Conservation (phyloP, 2,888 invertebrate species). For the Leptinotarsa juncta region DNA sequence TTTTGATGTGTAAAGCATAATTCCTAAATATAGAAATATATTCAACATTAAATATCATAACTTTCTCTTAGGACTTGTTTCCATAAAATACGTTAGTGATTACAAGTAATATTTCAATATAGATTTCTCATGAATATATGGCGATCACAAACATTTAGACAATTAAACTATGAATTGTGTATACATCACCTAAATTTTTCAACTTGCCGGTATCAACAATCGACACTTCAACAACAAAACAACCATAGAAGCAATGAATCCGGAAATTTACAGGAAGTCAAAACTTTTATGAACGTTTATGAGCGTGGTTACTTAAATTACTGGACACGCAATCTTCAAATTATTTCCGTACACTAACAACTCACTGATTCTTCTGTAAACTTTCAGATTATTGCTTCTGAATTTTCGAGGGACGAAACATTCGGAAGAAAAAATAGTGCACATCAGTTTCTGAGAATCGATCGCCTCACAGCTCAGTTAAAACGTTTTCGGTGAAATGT, state of each 20-base stretch:
- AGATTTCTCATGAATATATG: slow-evolving; percentile 50
- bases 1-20: slow-evolving; percentile 17
- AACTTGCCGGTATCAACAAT: slow-evolving; percentile 47
- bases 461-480: slow-evolving; percentile 45
- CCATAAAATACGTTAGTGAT: slow-evolving; percentile 38
- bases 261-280: neutral
- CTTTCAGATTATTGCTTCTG: neutral
- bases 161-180: slow-evolving; percentile 54
- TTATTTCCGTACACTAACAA: neutral
- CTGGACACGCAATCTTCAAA: neutral
- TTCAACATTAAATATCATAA: slow-evolving; percentile 34
- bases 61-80: slow-evolving; percentile 26
- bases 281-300: neutral
- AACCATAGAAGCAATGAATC: slow-evolving; percentile 6
- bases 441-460: slow-evolving; percentile 13
- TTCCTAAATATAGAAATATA: slow-evolving; percentile 15
- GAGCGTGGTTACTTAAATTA: too few relatives aligned
- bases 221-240: slow-evolving; percentile 18
- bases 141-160: slow-evolving; percentile 63
- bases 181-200: slow-evolving; percentile 55
- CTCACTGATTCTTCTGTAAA: neutral
- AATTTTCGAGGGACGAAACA: neutral
- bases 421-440: neutral
- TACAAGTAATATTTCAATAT: slow-evolving; percentile 33
- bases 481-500: slow-evolving; percentile 43